Evolutionary conservation across 2,113 vertebrate species (phyloP).

Genomic region (Phylloscopus trochilus): DNA sequence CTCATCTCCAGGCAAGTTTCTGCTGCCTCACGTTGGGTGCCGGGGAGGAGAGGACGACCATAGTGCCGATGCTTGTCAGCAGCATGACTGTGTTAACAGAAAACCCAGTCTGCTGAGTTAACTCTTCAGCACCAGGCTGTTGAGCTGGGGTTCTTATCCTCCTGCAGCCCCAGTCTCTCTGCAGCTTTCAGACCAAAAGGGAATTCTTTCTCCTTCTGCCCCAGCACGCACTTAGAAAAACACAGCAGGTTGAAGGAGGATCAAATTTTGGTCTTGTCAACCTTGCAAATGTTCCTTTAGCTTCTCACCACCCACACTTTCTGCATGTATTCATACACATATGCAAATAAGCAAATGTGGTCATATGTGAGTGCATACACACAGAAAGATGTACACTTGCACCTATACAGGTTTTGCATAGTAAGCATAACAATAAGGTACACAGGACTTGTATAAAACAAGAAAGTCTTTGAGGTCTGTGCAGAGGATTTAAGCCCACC

Average conservation of each 20-base stretch:
- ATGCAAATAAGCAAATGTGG: slow-evolving; percentile 31
- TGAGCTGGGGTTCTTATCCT: not conserved
- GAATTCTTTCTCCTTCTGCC: not conserved
- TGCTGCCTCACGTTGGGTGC: not conserved
- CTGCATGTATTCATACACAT: slow-evolving; percentile 17
- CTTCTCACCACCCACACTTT: not conserved
- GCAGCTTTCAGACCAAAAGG: not conserved
- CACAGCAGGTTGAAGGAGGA: not conserved
- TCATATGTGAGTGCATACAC: not conserved
- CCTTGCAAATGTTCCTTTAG: slow-evolving; percentile 48
- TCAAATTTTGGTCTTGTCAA: slow-evolving; percentile 27
- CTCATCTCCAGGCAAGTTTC: not conserved
- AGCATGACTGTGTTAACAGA: not conserved
- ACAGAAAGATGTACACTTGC: not conserved
- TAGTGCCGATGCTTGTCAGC: not conserved
- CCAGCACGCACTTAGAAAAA: not conserved
- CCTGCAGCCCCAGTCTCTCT: not conserved
- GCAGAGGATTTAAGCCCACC: not conserved
- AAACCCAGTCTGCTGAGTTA: not conserved
- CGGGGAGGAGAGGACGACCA: not conserved
- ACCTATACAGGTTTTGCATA: not conserved
- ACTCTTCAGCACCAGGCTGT: not conserved
- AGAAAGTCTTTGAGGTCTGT: not conserved
- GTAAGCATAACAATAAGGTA: not conserved
- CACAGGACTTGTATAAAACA: not conserved